Evolutionary conservation across 2,888 invertebrate genomes (phyloP).

Genomic region (Conomelus anceps): DNA sequence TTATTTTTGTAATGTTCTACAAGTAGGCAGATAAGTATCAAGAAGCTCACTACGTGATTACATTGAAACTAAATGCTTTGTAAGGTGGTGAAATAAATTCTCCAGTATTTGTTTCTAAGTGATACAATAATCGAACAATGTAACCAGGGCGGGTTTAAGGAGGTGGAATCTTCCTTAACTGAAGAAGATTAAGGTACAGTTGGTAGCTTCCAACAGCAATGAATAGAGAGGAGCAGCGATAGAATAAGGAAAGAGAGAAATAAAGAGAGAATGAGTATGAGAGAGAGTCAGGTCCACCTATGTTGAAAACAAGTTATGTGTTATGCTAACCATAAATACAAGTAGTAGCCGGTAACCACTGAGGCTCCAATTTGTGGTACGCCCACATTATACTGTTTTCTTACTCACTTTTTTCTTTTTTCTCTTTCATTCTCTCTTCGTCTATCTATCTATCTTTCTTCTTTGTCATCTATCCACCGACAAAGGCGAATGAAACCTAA

Average conservation of each 20-base stretch:
- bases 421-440: not conserved
- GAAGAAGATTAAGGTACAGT: not conserved
- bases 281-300: not conserved
- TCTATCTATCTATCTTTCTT: not conserved
- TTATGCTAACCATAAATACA: not conserved
- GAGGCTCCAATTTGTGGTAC: not conserved
- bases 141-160: no score
- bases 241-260: not conserved
- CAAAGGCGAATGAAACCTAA: no score
- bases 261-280: not conserved
- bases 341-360: not conserved
- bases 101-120: no score
- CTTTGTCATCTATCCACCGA: not conserved
- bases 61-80: no score
- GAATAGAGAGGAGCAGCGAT: not conserved
- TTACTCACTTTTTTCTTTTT: no score
- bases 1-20: no score
- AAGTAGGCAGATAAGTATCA: no score
- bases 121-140: no score
- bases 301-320: not conserved
- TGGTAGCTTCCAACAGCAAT: no score
- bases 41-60: no score
- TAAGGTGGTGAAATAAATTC: no score
- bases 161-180: not conserved
- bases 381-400: not conserved